These are phyloP conservation scores for Pelecanoides urinatrix DNA, from an alignment of 2,113 vertebrate species.

Conservation along the genomic window DNA sequence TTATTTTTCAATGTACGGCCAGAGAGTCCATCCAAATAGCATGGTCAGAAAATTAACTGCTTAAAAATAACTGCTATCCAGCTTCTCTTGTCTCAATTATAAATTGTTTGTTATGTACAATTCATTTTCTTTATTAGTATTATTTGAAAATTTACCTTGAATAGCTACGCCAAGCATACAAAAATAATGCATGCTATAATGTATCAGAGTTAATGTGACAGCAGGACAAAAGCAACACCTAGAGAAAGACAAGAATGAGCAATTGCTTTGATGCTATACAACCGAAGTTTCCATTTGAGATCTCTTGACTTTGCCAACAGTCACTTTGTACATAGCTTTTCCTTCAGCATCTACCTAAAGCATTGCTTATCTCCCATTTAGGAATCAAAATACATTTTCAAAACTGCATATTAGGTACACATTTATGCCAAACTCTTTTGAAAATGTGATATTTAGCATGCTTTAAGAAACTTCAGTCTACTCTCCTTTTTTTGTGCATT, in stretches of 20 bases:
- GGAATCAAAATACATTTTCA: background rate
- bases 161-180: background rate
- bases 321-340: background rate
- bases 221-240: background rate
- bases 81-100: background rate
- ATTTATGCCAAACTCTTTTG: background rate
- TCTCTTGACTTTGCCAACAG: background rate
- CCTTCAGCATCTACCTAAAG: background rate
- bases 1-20: accelerated
- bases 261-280: background rate
- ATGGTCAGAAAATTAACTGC: background rate
- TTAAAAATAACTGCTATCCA: background rate
- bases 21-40: background rate
- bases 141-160: background rate
- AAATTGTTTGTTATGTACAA: background rate
- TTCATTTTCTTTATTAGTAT: background rate
- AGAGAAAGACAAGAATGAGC: background rate
- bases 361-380: background rate
- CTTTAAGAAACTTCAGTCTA: background rate
- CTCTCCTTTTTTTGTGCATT: background rate
- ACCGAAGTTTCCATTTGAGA: accelerated
- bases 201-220: background rate
- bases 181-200: background rate
- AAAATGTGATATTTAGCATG: background rate
- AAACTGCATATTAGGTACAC: background rate